These are phyloP conservation scores for Aphelinus certus DNA, from an alignment of 1,140 invertebrate species.

Conservation along the genomic window DNA sequence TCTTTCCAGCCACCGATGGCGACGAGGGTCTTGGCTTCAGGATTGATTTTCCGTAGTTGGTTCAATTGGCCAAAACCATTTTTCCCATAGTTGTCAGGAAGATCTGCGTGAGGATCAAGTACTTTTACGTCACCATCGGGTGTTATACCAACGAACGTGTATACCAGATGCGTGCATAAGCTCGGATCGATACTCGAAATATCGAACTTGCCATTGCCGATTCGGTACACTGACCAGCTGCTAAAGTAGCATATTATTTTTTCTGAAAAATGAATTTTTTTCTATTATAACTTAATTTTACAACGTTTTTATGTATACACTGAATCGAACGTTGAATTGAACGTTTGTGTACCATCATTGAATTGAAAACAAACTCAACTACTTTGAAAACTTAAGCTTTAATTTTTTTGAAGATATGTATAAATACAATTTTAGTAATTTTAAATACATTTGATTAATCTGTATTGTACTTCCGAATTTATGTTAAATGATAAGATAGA, in stretches of 20 bases:
- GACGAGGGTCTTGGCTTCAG: conserved; percentile 72
- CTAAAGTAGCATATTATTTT: conserved; percentile 74
- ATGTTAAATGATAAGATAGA: too few relatives aligned
- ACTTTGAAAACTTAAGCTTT: too few relatives aligned
- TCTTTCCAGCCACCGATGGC: conserved; percentile 83
- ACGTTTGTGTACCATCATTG: too few relatives aligned
- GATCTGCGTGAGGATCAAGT: conserved; percentile 73
- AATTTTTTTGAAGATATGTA: too few relatives aligned
- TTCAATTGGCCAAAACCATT: conserved; percentile 65
- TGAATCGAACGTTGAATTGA: too few relatives aligned
- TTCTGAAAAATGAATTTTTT: conserved; percentile 53
- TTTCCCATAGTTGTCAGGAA: conserved; percentile 61
- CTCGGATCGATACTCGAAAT: conserved; percentile 69
- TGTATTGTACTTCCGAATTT: too few relatives aligned
- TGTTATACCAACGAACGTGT: conserved; percentile 73
- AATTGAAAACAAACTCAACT: too few relatives aligned
- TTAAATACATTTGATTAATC: too few relatives aligned
- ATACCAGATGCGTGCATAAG: conserved; percentile 77
- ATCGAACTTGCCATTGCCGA: conserved; percentile 68
- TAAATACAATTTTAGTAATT: too few relatives aligned
- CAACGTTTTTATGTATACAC: too few relatives aligned
- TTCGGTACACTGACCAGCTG: conserved; percentile 72
- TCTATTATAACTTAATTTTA: too few relatives aligned
- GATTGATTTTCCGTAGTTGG: conserved; percentile 69
- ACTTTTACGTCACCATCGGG: conserved; percentile 56